Evolutionary conservation across 2,888 invertebrate genomes (phyloP).

Genomic region (Brachypterus glaber): DNA sequence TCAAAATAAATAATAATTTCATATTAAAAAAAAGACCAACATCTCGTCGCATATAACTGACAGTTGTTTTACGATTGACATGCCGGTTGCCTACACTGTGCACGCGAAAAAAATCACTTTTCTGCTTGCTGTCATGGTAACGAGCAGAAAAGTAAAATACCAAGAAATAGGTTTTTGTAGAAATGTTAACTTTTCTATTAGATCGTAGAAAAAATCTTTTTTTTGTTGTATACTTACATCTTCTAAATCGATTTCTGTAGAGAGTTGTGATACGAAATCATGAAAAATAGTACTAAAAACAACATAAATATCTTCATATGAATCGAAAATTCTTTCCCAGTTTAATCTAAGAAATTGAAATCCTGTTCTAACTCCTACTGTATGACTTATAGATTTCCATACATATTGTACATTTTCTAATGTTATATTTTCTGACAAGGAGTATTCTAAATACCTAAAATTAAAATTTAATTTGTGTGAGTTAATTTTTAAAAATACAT

Average conservation of each 20-base stretch:
- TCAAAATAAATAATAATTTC: not conserved
- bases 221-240: constrained; percentile 29
- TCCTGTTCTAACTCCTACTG: constrained; percentile 33
- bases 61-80: too few species aligned
- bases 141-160: too few species aligned
- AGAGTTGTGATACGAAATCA: constrained; percentile 34
- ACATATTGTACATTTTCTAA: constrained; percentile 34
- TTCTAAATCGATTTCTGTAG: constrained; percentile 36
- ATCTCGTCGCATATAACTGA: too few species aligned
- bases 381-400: constrained; percentile 36
- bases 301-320: constrained; percentile 32
- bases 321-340: constrained; percentile 34
- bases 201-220: too few species aligned
- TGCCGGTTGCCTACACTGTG: too few species aligned
- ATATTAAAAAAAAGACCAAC: constrained; percentile 1
- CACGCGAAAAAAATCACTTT: too few species aligned
- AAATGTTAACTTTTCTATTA: too few species aligned
- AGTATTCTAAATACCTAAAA: constrained; percentile 35
- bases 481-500: not conserved
- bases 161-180: too few species aligned
- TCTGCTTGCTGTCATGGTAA: too few species aligned
- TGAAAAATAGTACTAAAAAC: constrained; percentile 34
- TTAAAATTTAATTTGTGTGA: not conserved
- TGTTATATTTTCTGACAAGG: constrained; percentile 32
- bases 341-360: constrained; percentile 36